A percentile compares a stretch with the other conserved stretches of the same genome.
Evolutionary conservation across 2,113 vertebrate species (phyloP).

Genomic region (Oryzias javanicus): DNA sequence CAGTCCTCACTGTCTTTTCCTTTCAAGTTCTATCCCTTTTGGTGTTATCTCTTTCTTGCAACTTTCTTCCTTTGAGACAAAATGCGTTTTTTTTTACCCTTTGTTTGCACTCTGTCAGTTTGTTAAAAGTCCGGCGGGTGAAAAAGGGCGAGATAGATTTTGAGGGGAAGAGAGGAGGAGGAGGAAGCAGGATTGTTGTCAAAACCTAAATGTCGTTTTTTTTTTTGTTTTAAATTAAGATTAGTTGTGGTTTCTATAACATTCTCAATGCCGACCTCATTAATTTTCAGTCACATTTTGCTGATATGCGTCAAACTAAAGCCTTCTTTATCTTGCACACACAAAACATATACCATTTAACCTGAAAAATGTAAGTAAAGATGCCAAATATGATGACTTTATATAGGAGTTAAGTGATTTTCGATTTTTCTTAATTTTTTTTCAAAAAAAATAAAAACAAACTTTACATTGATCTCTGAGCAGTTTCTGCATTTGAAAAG

Average conservation of each 20-base stretch:
- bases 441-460: too few species aligned
- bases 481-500: too few species aligned
- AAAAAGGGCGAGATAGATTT: conserved; percentile 12
- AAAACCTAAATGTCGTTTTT: conserved; percentile 28
- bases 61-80: conserved; percentile 6
- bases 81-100: conserved; percentile 27
- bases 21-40: conserved; percentile 14
- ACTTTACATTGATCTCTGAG: too few species aligned
- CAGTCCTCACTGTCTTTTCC: neutral
- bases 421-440: too few species aligned
- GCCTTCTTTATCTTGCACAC: conserved; percentile 56
- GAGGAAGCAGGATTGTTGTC: conserved; percentile 42
- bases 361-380: conserved; percentile 50
- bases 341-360: conserved; percentile 46
- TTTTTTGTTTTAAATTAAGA: conserved; percentile 47
- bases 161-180: neutral
- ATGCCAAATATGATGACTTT: neutral
- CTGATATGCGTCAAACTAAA: conserved; percentile 37
- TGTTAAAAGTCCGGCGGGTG: conserved; percentile 33
- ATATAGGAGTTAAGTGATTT: too few species aligned
- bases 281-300: conserved; percentile 46
- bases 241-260: conserved; percentile 49
- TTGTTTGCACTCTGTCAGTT: conserved; percentile 31
- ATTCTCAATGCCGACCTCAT: conserved; percentile 33
- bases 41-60: conserved; percentile 8